Evolutionary conservation across 2,797 vertebrate species (phyloP).

Genomic region (Gastrophryne carolinensis): DNA sequence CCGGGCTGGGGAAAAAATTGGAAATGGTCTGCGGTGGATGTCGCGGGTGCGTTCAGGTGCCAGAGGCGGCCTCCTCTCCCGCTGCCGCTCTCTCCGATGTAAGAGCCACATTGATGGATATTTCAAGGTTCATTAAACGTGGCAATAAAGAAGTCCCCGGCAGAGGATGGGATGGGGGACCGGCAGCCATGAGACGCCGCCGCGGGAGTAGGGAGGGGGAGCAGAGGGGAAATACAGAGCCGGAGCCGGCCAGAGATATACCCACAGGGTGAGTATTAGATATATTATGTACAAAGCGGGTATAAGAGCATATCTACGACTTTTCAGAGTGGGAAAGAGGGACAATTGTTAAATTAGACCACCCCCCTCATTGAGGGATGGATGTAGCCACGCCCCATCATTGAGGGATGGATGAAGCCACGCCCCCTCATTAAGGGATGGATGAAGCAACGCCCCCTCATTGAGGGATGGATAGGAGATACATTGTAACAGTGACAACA

Average conservation of each 20-base stretch:
- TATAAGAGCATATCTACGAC: no score
- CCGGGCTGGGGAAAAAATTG: slow-evolving; percentile 25
- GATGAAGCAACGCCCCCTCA: no score
- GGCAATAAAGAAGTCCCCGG: slow-evolving; percentile 18
- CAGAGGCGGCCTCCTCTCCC: not conserved
- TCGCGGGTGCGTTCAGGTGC: slow-evolving; percentile 16
- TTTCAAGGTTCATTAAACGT: slow-evolving; percentile 41
- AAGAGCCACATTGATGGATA: slow-evolving; percentile 32
- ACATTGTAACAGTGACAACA: no score
- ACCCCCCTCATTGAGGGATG: no score
- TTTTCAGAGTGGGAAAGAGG: no score
- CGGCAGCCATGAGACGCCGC: not conserved
- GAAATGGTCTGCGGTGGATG: slow-evolving; percentile 22
- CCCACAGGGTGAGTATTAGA: not conserved
- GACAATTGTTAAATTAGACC: no score
- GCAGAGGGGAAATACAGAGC: not conserved
- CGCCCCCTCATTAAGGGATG: no score
- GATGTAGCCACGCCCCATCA: no score
- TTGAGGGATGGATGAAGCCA: no score
- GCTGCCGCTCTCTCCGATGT: not conserved
- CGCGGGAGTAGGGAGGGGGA: not conserved
- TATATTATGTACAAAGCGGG: no score
- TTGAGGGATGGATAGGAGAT: no score
- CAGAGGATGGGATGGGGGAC: not conserved
- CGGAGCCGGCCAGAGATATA: not conserved